These are phyloP conservation scores for Cynopterus brachyotis DNA, from an alignment of 2,113 vertebrate species.

Conservation along the genomic window DNA sequence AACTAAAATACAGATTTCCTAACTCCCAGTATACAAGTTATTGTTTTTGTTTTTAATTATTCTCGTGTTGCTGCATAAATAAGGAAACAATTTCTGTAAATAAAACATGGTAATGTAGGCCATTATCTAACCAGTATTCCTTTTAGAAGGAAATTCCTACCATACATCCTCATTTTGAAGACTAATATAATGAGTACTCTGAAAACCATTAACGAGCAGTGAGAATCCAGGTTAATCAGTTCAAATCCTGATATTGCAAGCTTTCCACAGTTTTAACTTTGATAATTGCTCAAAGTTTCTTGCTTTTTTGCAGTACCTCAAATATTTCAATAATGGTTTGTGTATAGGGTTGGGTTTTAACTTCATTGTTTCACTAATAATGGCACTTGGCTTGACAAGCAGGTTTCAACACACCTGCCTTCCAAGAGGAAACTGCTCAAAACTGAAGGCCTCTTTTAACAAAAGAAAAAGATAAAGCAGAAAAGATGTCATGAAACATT, in stretches of 20 bases:
- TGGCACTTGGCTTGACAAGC: neutral
- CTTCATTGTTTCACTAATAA: neutral
- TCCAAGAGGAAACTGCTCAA: neutral
- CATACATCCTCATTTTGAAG: neutral
- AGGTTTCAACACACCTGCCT: neutral
- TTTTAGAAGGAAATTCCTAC: neutral
- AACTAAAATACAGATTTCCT: neutral
- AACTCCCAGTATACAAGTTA: neutral
- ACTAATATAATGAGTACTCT: neutral
- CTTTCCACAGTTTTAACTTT: neutral
- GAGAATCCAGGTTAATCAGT: neutral
- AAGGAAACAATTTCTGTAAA: neutral
- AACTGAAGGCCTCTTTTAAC: neutral
- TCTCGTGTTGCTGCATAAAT: neutral
- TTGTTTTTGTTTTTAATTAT: neutral
- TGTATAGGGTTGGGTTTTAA: neutral
- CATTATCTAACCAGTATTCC: neutral
- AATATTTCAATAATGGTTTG: neutral
- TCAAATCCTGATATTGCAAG: neutral
- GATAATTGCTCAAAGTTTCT: constrained; percentile 3
- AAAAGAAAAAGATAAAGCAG: neutral
- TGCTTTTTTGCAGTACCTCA: neutral
- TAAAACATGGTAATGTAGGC: neutral
- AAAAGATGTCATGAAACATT: neutral
- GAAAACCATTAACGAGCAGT: neutral